These are phyloP conservation scores for Rattus rattus DNA, from an alignment of 2,113 vertebrate species.

Conservation along the genomic window DNA sequence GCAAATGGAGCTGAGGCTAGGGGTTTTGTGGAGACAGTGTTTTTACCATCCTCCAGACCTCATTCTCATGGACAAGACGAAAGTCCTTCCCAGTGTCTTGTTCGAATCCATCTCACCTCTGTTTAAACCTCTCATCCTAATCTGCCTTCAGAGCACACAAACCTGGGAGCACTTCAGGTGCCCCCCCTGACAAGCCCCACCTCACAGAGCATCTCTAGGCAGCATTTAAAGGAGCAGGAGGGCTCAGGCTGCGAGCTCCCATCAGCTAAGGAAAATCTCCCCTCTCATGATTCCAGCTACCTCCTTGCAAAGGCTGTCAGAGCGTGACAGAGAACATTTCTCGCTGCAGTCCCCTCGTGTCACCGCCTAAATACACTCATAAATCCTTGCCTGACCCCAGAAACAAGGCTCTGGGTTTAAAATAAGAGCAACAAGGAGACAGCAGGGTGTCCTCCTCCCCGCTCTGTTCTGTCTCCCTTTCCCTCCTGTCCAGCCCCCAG, in stretches of 20 bases:
- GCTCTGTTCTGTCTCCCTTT: not conserved
- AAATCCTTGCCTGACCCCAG: constrained; percentile 72
- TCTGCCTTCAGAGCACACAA: not conserved
- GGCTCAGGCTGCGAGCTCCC: not conserved
- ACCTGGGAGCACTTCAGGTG: not conserved
- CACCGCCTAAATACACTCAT: constrained; percentile 70
- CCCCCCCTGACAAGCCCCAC: not conserved
- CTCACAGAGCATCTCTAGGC: not conserved
- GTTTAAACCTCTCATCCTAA: not conserved
- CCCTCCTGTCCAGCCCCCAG: not conserved
- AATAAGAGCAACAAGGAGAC: constrained; percentile 59
- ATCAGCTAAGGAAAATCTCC: constrained; percentile 22
- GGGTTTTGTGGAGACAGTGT: not conserved
- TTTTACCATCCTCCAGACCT: not conserved
- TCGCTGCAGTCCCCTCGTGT: constrained; percentile 47
- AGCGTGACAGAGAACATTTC: constrained; percentile 63
- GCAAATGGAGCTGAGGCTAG: not conserved
- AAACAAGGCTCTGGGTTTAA: constrained; percentile 48
- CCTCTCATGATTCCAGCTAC: not conserved
- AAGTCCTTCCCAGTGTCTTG: not conserved
- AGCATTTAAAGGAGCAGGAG: not conserved
- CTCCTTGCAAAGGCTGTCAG: constrained; percentile 29
- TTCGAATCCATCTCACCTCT: not conserved
- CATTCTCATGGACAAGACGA: not conserved
- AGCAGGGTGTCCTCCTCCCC: not conserved